Conservation (phyloP, 2,113 vertebrate genomes). For the Pungitius pungitius region DNA sequence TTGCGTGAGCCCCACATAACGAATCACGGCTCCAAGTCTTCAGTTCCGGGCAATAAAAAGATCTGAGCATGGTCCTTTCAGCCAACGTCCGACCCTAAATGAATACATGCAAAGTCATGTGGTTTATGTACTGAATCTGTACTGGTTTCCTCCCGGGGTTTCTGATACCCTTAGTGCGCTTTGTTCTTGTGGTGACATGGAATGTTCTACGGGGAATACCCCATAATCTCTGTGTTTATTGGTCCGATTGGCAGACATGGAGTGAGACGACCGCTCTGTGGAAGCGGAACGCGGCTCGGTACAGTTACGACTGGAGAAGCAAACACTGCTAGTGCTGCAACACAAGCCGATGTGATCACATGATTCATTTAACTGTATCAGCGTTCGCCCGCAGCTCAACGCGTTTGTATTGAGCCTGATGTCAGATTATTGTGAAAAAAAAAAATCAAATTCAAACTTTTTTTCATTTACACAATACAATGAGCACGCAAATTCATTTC, state of each 20-base stretch:
- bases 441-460: background rate
- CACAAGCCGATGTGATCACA: background rate
- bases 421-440: background rate
- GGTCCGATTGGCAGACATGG: slow-evolving; percentile 56
- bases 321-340: slow-evolving; percentile 14
- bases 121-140: slow-evolving; percentile 70
- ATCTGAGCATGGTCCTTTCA: slow-evolving; percentile 68
- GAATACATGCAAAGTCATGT: slow-evolving; percentile 71
- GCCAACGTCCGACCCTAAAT: slow-evolving; percentile 66
- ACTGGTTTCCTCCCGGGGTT: slow-evolving; percentile 64
- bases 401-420: background rate
- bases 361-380: background rate
- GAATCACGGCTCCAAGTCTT: slow-evolving; percentile 60
- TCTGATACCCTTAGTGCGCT: slow-evolving; percentile 70
- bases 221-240: slow-evolving; percentile 65
- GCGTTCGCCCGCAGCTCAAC: background rate
- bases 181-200: slow-evolving; percentile 65
- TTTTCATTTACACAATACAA: background rate
- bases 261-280: slow-evolving; percentile 28
- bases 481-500: background rate
- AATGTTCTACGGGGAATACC: slow-evolving; percentile 64
- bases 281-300: slow-evolving; percentile 15
- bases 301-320: slow-evolving; percentile 11
- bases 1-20: slow-evolving; percentile 56
- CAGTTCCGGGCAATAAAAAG: slow-evolving; percentile 71